These are phyloP conservation scores for Drosophila maculinotata DNA, from an alignment of 2,888 invertebrate species.

Conservation along the genomic window DNA sequence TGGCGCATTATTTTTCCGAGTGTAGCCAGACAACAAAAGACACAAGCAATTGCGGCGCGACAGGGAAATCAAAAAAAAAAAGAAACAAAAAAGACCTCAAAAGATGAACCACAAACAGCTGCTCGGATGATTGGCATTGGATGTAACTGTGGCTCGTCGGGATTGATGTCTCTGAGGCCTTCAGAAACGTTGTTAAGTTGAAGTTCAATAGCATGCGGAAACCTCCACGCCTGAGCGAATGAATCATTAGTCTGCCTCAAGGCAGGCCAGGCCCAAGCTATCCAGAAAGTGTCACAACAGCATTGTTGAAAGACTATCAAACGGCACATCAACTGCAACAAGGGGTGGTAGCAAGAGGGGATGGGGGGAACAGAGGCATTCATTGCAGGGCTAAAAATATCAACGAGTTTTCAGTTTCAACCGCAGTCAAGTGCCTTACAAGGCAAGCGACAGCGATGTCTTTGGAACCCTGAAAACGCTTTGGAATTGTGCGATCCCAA, in stretches of 20 bases:
- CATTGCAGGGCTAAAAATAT: conserved; percentile 56
- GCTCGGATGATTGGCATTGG: conserved; percentile 22
- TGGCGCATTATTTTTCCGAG: not conserved
- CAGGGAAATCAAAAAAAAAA: conserved; percentile 4
- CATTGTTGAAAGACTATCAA: conserved; percentile 9
- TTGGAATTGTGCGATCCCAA: conserved; percentile 44
- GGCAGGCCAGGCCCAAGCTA: not conserved
- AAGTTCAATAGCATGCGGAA: conserved; percentile 52
- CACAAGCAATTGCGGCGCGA: not conserved
- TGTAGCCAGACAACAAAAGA: conserved; percentile 28
- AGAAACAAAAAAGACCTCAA: conserved; percentile 1
- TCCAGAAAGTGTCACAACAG: conserved; percentile 20
- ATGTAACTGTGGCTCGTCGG: not conserved
- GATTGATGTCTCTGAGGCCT: conserved; percentile 40
- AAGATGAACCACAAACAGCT: conserved; percentile 20
- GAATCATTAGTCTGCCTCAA: conserved; percentile 31
- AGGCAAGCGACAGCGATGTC: conserved; percentile 50
- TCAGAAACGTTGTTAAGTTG: conserved; percentile 12
- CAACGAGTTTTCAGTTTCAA: conserved; percentile 69
- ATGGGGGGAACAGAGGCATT: too few species aligned
- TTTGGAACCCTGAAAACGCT: conserved; percentile 33
- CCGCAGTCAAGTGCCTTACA: conserved; percentile 73
- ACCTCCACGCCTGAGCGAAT: conserved; percentile 2
- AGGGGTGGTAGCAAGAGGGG: not conserved
- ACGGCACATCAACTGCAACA: not conserved